phyloP scores from a whole-genome alignment of 2,113 vertebrate genomes.

The Megaceryle torquata region DNA sequence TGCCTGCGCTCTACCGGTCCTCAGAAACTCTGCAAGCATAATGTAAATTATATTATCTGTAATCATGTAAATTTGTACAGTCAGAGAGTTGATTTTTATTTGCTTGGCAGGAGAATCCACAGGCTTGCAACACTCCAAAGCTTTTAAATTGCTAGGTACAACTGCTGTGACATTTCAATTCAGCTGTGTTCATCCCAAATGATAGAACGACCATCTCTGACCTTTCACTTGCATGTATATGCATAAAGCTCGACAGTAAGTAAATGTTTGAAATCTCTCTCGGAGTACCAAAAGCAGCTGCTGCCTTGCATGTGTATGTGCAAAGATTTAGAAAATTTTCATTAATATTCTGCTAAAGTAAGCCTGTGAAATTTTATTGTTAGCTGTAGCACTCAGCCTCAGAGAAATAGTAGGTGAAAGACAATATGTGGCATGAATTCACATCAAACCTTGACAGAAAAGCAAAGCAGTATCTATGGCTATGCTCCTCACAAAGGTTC shows the following conservation, averaged over 20 bases:
- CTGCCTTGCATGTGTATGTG: constrained; percentile 4
- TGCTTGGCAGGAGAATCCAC: constrained; percentile 59
- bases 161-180: constrained; percentile 69
- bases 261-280: constrained; percentile 58
- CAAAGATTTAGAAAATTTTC: constrained; percentile 39
- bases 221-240: constrained; percentile 36
- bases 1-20: background rate
- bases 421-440: background rate
- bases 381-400: background rate
- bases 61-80: constrained; percentile 68
- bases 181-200: constrained; percentile 42
- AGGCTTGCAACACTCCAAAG: constrained; percentile 47
- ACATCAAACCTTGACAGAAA: background rate
- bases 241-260: constrained; percentile 27
- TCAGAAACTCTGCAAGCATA: constrained; percentile 39
- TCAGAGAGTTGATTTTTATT: constrained; percentile 53
- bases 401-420: constrained; percentile 45
- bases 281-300: constrained; percentile 8
- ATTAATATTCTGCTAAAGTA: constrained; percentile 57
- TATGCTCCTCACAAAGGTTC: background rate
- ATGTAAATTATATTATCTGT: constrained; percentile 60
- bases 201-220: constrained; percentile 52
- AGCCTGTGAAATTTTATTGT: constrained; percentile 36
- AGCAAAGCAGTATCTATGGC: background rate
- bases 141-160: constrained; percentile 56